These are phyloP conservation scores for Ctenosaura bakeri DNA, from an alignment of 2,797 vertebrate species.

Conservation along the genomic window DNA sequence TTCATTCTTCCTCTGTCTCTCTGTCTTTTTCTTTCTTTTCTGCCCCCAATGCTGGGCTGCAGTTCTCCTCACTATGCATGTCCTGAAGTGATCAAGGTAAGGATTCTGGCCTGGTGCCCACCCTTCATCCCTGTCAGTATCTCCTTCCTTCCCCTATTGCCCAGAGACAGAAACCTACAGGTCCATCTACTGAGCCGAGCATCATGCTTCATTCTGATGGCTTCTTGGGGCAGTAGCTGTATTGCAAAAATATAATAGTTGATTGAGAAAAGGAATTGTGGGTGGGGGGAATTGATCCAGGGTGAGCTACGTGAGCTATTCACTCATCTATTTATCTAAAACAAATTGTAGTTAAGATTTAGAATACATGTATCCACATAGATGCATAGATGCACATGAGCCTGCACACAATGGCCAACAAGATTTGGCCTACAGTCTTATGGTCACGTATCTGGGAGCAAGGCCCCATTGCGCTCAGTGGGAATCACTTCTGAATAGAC, in stretches of 20 bases:
- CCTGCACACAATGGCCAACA: too few relatives aligned
- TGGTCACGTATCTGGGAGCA: neutral
- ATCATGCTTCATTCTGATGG: neutral
- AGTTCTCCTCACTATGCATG: conserved; percentile 83
- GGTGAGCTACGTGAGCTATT: neutral
- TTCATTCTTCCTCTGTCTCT: conserved; percentile 61
- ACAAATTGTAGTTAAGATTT: too few relatives aligned
- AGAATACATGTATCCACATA: too few relatives aligned
- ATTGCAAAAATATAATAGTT: neutral
- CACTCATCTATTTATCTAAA: too few relatives aligned
- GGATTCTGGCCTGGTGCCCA: conserved; percentile 39
- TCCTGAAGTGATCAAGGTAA: conserved; percentile 83
- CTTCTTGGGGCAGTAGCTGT: neutral
- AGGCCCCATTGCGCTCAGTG: neutral
- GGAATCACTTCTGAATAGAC: neutral
- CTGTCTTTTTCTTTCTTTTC: conserved; percentile 53
- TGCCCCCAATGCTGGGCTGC: conserved; percentile 57
- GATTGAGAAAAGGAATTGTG: neutral
- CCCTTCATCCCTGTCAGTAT: neutral
- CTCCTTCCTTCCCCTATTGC: neutral
- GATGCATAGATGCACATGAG: too few relatives aligned
- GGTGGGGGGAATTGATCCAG: neutral
- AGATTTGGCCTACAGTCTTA: too few relatives aligned
- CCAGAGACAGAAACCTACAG: neutral
- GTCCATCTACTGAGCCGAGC: neutral